Evolutionary conservation across 1,140 invertebrate genomes (phyloP).

Genomic region (Ruditapes philippinarum): DNA sequence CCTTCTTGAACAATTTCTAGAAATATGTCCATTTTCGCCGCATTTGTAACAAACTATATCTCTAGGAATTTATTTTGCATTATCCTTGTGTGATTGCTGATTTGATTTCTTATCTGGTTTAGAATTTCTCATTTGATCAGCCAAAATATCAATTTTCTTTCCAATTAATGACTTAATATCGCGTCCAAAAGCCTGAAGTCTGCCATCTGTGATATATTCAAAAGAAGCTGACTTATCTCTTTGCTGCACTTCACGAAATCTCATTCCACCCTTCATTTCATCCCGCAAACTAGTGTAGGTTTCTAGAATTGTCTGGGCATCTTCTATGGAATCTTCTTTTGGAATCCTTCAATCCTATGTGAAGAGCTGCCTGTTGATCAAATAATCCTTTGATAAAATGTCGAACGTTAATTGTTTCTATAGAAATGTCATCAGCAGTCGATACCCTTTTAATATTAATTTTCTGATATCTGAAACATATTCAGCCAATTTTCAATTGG

Average conservation of each 20-base stretch:
- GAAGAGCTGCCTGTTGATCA: conserved; percentile 14
- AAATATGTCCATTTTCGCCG: background rate
- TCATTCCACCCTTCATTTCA: conserved; percentile 2
- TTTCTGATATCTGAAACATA: conserved; percentile 35
- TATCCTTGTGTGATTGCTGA: background rate
- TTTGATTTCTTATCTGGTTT: background rate
- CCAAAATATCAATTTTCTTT: conserved; percentile 32
- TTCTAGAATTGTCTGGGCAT: background rate
- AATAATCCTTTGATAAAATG: background rate
- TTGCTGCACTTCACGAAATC: background rate
- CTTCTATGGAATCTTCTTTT: conserved; percentile 10
- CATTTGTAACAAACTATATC: background rate
- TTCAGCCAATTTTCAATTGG: conserved; percentile 13
- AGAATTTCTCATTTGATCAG: background rate
- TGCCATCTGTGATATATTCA: conserved; percentile 29
- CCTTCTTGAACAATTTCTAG: background rate
- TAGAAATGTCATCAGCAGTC: conserved; percentile 2
- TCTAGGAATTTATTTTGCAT: too few relatives aligned
- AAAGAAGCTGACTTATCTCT: background rate
- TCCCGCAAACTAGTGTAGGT: conserved; percentile 40
- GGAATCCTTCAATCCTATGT: conserved; percentile 34
- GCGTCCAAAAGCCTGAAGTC: conserved; percentile 21
- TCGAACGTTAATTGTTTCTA: conserved; percentile 14
- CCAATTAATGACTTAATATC: conserved; percentile 23
- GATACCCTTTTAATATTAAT: conserved; percentile 23